Base-by-base conservation (phyloP, 2,113 vertebrate species). In the Burhinus bistriatus region DNA sequence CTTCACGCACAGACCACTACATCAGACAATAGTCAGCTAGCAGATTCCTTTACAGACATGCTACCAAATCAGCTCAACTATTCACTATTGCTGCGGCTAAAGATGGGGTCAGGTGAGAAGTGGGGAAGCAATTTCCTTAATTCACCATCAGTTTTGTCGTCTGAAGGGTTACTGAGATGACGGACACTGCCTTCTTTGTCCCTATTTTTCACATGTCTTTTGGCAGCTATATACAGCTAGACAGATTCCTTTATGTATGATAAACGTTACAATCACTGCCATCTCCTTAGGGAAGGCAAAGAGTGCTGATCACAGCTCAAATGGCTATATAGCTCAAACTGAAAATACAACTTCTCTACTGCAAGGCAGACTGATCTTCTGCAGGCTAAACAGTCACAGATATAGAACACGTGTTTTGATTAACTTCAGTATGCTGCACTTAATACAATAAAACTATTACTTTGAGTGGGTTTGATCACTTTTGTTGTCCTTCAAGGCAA, bases 281-380 rank as follows among this genome's bases (percentile, higher is more conserved):
- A 77, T 80, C 93, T 97, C 96, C 95, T 85, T 62, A 87, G 96
- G 96, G 95, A 95, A 89, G 65, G 83, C 81, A 92, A 45, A 66
- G 87, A 97, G 36, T 96, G 96, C 95, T 97, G 97, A 97, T 89
- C 77, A 69, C 91, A 95, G 95, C 94, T 95, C 89, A 76, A 96
- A 96, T 2, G 36, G 76, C 9, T 79, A 87, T 65, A 87, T 58
- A 72, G 94, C 66, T 95, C 84, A 86, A 5, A 82, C 0, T 1
- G 87, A 92, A 97, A 97, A 95, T 47, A 93, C 54, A 91, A 87
- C 87, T 92, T 62, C 64, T 57, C 19, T 45, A 12, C 52, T 58
- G 83, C 83, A 91, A 94, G 81, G 77, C 89, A 95, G 83, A 79
- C 86, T 71, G 76, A 81, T 87, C 58, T 34, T 91, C 66, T 71